Evolutionary conservation across 2,113 vertebrate species (phyloP), one percentile per base, ranked within the genome.

Genomic region (Cavia aperea): DNA sequence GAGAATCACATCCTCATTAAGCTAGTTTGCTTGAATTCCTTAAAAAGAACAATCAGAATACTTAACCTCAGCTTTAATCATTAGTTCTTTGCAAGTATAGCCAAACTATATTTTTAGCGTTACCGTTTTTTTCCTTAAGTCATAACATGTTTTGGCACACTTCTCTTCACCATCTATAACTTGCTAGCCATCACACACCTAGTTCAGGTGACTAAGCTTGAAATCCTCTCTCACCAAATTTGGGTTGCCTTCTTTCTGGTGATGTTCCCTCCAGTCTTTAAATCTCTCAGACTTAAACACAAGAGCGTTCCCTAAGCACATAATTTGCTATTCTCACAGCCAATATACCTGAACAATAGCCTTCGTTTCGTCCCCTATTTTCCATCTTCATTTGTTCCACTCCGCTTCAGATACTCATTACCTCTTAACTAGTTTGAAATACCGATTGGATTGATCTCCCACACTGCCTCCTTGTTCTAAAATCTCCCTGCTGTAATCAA

Each of bases 401-500:
- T 94, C 65, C 33, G 81, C 24, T 81, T 94, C 63, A 90, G 36
- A 85, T 73, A 62, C 83, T 96, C 46, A 94, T 89, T 90, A 84
- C 39, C 81, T 93, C 65, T 90, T 87, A 91, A 81, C 36, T 90
- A 89, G 68, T 78, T 92, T 70, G 70, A 94, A 95, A 95, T 93
- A 73, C 78, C 93, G 93, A 11, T 39, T 91, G 88, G 78, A 90
- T 91, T 94, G 73, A 72, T 78, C 75, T 54, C 66, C 62, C 43
- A 90, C 58, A 83, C 58, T 86, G 77, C 46, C 66, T 94, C 51
- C 16, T 26, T 92, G 29, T 78, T 91, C 81, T 78, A 58, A 93
- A 94, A 89, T 93, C 83, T 93, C 88, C 23, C 58, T 91, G 86
- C 63, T 93, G 14, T 81, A 84, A 87, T 85, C 77, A 93, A 95